phyloP scores from a whole-genome alignment of 2,888 invertebrate genomes.

The Allygus modestus region DNA sequence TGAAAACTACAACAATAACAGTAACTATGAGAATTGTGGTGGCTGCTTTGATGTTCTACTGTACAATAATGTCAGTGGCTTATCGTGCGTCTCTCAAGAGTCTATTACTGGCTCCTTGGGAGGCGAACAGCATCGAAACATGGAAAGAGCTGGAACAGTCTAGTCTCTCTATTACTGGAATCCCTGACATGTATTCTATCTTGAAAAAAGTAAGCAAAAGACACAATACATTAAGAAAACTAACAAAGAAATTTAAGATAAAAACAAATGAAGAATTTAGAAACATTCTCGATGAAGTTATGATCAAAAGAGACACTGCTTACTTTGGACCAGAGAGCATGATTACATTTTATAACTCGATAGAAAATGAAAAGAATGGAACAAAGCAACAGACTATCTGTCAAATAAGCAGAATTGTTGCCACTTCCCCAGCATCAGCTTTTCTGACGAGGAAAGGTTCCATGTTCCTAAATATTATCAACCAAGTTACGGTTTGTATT shows the following conservation, averaged over 20 bases:
- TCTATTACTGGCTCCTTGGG: slow-evolving; percentile 8
- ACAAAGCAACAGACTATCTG: neutral
- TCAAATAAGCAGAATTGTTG: neutral
- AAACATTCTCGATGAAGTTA: slow-evolving; percentile 14
- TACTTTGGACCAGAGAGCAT: slow-evolving; percentile 17
- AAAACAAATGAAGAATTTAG: slow-evolving; percentile 11
- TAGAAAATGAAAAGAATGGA: slow-evolving; percentile 8
- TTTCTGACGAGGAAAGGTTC: slow-evolving; percentile 19
- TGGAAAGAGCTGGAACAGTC: slow-evolving; percentile 26
- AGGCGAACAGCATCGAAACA: slow-evolving; percentile 1
- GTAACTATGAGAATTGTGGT: slow-evolving; percentile 2
- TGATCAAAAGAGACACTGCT: slow-evolving; percentile 16
- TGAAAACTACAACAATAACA: neutral
- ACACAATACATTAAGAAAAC: neutral
- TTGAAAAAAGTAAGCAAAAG: neutral
- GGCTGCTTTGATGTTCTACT: slow-evolving; percentile 10
- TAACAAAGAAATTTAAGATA: slow-evolving; percentile 3
- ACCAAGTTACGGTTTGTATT: slow-evolving; percentile 13
- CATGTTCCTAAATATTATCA: neutral
- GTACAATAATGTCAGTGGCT: slow-evolving; percentile 38
- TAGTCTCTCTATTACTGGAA: neutral
- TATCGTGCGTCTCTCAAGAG: slow-evolving; percentile 33
- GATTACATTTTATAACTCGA: slow-evolving; percentile 18
- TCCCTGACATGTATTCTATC: neutral
- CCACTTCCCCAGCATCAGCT: neutral